These are phyloP conservation scores for Gryllus longicercus DNA, from an alignment of 2,888 invertebrate species.

Conservation along the genomic window DNA sequence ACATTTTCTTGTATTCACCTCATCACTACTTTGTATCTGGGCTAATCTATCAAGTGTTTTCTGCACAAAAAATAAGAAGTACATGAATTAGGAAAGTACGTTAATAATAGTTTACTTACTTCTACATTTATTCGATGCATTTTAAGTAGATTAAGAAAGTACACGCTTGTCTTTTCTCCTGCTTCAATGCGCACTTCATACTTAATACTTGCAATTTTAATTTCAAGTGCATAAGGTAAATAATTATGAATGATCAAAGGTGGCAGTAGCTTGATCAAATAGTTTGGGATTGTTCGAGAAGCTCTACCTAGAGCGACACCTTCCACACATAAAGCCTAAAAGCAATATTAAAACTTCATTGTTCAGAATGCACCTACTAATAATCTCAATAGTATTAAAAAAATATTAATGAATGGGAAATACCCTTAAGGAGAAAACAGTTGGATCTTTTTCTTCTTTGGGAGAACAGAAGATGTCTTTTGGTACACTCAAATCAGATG, in stretches of 20 bases:
- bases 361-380: neutral
- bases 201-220: constrained; percentile 52
- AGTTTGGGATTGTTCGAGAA: constrained; percentile 64
- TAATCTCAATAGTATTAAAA: neutral
- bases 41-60: no score
- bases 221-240: constrained; percentile 67
- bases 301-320: constrained; percentile 44
- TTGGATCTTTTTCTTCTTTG: constrained; percentile 57
- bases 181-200: constrained; percentile 61
- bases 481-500: constrained; percentile 61
- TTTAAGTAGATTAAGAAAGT: constrained; percentile 61
- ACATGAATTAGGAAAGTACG: no score
- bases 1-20: neutral
- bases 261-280: constrained; percentile 66
- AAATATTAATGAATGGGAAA: constrained; percentile 25
- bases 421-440: constrained; percentile 66
- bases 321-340: constrained; percentile 36
- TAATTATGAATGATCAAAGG: constrained; percentile 73
- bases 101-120: constrained; percentile 39
- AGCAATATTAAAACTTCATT: neutral
- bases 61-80: no score
- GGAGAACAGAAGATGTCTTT: constrained; percentile 67
- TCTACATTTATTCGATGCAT: constrained; percentile 53
- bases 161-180: constrained; percentile 66
- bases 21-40: neutral